A percentile compares a stretch with the other conserved stretches of the same genome.
These are phyloP conservation scores for Sialis lutaria DNA, from an alignment of 2,888 invertebrate genomes.

Conservation along the genomic window DNA sequence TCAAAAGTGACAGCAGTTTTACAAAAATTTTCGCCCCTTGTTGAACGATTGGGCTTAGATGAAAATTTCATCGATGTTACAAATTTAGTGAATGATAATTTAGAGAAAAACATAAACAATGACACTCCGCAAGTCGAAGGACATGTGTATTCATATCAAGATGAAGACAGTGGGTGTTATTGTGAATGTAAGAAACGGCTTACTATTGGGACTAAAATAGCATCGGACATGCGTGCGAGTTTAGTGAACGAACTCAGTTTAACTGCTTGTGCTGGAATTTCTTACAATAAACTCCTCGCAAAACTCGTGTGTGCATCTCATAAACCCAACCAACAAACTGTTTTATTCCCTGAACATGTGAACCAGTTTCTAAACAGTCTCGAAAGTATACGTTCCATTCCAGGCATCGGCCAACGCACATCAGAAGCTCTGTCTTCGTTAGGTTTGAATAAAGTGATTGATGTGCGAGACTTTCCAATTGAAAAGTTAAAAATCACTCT, in stretches of 20 bases:
- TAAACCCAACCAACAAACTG: slow-evolving; percentile 72
- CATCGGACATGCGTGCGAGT: slow-evolving; percentile 54
- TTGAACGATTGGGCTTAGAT: slow-evolving; percentile 71
- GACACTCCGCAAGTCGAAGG: slow-evolving; percentile 22
- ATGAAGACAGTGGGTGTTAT: slow-evolving; percentile 32
- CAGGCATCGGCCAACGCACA: slow-evolving; percentile 61
- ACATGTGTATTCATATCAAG: slow-evolving; percentile 34
- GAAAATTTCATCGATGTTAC: slow-evolving; percentile 75
- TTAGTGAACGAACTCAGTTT: slow-evolving; percentile 50
- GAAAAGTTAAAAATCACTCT: slow-evolving; percentile 30
- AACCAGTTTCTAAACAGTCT: slow-evolving; percentile 46
- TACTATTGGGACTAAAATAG: slow-evolving; percentile 52
- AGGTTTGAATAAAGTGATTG: slow-evolving; percentile 45
- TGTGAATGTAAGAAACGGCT: slow-evolving; percentile 61
- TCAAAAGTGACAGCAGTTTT: slow-evolving; percentile 55
- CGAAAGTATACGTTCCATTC: slow-evolving; percentile 41
- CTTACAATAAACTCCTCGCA: slow-evolving; percentile 68
- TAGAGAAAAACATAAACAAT: slow-evolving; percentile 15
- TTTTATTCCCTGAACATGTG: slow-evolving; percentile 52
- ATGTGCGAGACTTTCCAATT: slow-evolving; percentile 44
- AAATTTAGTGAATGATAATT: slow-evolving; percentile 37
- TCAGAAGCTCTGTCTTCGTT: slow-evolving; percentile 43
- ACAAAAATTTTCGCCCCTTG: slow-evolving; percentile 50
- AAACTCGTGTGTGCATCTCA: slow-evolving; percentile 56
- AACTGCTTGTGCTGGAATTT: slow-evolving; percentile 67